These are phyloP conservation scores for Cheirogaleus medius DNA, from an alignment of 2,113 vertebrate genomes.

Conservation along the genomic window DNA sequence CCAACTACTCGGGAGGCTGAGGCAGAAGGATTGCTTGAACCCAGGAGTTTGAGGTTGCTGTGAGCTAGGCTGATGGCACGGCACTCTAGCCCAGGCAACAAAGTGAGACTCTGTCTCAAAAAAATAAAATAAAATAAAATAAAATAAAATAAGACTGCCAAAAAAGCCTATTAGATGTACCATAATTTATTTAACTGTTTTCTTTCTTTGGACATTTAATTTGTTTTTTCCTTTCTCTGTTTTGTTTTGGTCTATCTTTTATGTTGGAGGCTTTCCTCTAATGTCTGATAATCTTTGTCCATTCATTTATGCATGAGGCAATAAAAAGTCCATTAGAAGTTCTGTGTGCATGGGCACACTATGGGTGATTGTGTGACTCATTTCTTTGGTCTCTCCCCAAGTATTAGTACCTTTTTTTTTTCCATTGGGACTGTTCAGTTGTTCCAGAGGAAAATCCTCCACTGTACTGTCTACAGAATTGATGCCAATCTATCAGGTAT, in stretches of 20 bases:
- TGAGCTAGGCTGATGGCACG: no score
- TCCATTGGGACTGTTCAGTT: neutral
- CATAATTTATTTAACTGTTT: neutral
- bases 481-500: neutral
- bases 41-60: no score
- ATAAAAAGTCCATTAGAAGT: constrained; percentile 38
- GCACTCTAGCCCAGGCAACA: no score
- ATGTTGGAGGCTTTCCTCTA: neutral
- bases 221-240: neutral
- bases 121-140: no score
- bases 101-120: no score
- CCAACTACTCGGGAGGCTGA: no score
- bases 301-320: constrained; percentile 25
- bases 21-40: no score
- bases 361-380: neutral
- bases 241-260: constrained; percentile 23
- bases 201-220: neutral
- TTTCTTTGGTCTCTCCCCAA: neutral
- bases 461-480: neutral
- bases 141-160: no score
- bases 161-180: neutral
- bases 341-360: neutral
- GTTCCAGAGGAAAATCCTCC: constrained; percentile 15
- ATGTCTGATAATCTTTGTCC: constrained; percentile 25
- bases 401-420: neutral